Base-by-base conservation (phyloP, 2,797 vertebrate genomes). In the Rhincodon typus region DNA sequence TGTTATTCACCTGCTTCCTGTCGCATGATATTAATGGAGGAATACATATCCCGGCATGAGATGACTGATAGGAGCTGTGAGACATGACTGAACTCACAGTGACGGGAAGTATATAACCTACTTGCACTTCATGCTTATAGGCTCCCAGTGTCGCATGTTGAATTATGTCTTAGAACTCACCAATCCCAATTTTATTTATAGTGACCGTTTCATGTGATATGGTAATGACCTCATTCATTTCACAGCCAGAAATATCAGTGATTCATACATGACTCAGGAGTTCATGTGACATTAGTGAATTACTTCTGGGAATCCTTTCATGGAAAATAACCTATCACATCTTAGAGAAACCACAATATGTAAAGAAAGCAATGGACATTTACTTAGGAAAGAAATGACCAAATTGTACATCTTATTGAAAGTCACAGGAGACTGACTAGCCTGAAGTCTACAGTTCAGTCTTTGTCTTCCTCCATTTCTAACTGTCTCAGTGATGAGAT, bases 171-270 rank as follows among this genome's bases (percentile, higher is more conserved):
- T 62, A 34, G 27, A 62, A n/a, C 13, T 62, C 53, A 90, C 87
- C 87, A 90, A n/a, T 62, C 30, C 53, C 87, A 90, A 62, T 90
- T 90, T 53, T 90, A 90, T 57, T 90, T 62, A 90, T 62, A 90
- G 87, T 57, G 53, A 62, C 87, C 30, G 1, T 62, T 90, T 90
- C 34, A 17, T 57, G 50, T 17, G 27, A 90, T 57, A 57, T 62
- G 57, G 27, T 90, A 90, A 90, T 57, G 34, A 90, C 17, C 50
- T 90, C 53, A 90, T 90, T 90, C 87, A 90, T 62, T 34, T 62
- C 30, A 30, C 53, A 90, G 38, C 38, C 38, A 84, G 79, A 84
- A 46, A 90, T 62, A 12, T 62, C 53, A 57, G 13, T 66, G 50
- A 90, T 34, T 27, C 53, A 90, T 57, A 30, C 62, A 57, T 90